These are phyloP conservation scores for Dascillus cervinus DNA, from an alignment of 2,888 invertebrate species.

Conservation along the genomic window DNA sequence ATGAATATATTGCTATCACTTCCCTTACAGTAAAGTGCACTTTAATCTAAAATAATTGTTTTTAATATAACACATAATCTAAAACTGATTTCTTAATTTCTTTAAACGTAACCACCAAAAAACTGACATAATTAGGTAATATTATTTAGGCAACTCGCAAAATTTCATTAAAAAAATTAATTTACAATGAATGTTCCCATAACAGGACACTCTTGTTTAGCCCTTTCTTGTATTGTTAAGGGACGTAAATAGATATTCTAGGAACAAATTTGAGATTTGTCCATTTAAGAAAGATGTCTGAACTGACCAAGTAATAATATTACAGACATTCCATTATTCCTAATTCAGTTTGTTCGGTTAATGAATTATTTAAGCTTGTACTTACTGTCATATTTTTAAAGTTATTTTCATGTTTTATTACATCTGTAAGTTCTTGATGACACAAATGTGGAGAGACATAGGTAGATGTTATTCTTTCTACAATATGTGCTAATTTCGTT, in stretches of 20 bases:
- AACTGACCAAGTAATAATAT: too few species aligned
- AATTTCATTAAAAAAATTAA: too few species aligned
- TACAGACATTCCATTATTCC: too few species aligned
- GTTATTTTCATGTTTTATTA: conserved; percentile 49
- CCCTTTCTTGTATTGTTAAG: background rate
- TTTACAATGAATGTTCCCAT: too few species aligned
- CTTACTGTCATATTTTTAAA: conserved; percentile 58
- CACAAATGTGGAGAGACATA: conserved; percentile 63
- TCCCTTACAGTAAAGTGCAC: conserved; percentile 66
- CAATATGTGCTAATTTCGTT: conserved; percentile 54
- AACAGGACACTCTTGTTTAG: background rate
- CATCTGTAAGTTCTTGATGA: conserved; percentile 54
- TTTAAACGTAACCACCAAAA: too few species aligned
- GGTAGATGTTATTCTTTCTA: conserved; percentile 60
- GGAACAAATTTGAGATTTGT: too few species aligned
- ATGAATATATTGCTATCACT: conserved; percentile 70
- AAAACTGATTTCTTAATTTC: conserved; percentile 2
- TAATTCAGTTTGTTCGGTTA: too few species aligned
- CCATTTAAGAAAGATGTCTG: too few species aligned
- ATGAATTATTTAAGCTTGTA: too few species aligned
- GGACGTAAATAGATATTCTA: too few species aligned
- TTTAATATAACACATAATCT: conserved; percentile 1
- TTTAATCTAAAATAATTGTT: conserved; percentile 50
- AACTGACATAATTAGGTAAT: too few species aligned
- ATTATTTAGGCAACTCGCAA: too few species aligned